phyloP scores from a whole-genome alignment of 2,797 vertebrate species.

The Sciurus carolinensis region DNA sequence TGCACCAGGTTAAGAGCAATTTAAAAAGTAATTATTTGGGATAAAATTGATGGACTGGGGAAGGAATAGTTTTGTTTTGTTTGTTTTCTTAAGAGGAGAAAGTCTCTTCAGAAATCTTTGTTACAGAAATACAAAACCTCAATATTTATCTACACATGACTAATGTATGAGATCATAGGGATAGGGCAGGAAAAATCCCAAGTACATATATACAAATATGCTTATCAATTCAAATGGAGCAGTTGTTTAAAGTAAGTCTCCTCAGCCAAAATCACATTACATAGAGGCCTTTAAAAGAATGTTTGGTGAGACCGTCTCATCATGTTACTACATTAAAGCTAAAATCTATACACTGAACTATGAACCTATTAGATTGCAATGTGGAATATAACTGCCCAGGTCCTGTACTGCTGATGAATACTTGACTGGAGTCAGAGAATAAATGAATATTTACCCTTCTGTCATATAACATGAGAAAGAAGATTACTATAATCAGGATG shows the following conservation, averaged over 20 bases:
- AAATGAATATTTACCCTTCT: constrained; percentile 50
- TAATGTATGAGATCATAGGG: constrained; percentile 11
- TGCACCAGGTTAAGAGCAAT: constrained; percentile 31
- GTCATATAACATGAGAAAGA: constrained; percentile 19
- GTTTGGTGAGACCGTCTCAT: constrained; percentile 40
- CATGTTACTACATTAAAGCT: not conserved
- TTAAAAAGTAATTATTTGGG: constrained; percentile 63
- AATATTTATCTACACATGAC: constrained; percentile 5
- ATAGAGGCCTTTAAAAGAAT: constrained; percentile 5
- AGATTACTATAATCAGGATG: constrained; percentile 15
- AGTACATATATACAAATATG: not conserved
- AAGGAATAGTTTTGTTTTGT: not conserved
- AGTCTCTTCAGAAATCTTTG: constrained; percentile 28
- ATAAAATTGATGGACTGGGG: not conserved
- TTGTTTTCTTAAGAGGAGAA: constrained; percentile 15
- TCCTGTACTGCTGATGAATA: not conserved
- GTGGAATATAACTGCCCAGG: not conserved
- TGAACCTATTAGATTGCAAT: not conserved
- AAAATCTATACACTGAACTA: constrained; percentile 3
- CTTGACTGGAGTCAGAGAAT: not conserved
- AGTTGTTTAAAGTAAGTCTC: constrained; percentile 35
- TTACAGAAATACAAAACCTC: constrained; percentile 54
- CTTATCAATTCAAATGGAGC: constrained; percentile 47
- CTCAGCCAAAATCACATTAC: constrained; percentile 17
- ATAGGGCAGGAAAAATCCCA: constrained; percentile 29